phyloP scores from a whole-genome alignment of 2,888 invertebrate genomes.

The Scrobipalpa costella region DNA sequence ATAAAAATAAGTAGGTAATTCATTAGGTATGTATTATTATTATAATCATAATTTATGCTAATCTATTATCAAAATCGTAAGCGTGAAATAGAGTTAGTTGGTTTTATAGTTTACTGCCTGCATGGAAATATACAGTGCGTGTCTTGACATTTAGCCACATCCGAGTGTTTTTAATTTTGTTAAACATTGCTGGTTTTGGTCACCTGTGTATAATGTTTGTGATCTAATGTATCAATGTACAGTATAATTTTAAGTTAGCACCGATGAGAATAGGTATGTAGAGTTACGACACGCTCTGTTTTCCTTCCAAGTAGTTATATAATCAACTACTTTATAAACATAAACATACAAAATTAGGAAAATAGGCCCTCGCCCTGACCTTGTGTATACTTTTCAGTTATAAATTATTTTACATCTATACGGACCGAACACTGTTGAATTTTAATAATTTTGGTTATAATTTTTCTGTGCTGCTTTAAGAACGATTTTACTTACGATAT shows the following conservation, averaged over 20 bases:
- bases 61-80: background rate
- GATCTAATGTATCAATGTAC: background rate
- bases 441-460: too few relatives aligned
- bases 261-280: too few relatives aligned
- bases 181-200: background rate
- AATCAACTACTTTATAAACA: constrained; percentile 8
- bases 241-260: background rate
- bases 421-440: too few relatives aligned
- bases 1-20: too few relatives aligned
- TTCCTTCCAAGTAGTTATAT: background rate
- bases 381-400: background rate
- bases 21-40: too few relatives aligned
- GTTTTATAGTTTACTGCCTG: background rate
- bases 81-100: background rate
- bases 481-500: too few relatives aligned
- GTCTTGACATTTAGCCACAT: background rate
- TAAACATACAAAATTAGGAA: constrained; percentile 1
- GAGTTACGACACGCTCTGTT: constrained; percentile 4
- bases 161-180: background rate
- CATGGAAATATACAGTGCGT: background rate
- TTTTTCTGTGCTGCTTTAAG: too few relatives aligned
- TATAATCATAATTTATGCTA: too few relatives aligned
- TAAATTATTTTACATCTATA: too few relatives aligned
- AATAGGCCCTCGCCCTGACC: constrained; percentile 13
- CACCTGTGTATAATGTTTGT: background rate